These are phyloP conservation scores for Pogonophryne albipinna DNA, from an alignment of 2,797 vertebrate species.

Conservation along the genomic window DNA sequence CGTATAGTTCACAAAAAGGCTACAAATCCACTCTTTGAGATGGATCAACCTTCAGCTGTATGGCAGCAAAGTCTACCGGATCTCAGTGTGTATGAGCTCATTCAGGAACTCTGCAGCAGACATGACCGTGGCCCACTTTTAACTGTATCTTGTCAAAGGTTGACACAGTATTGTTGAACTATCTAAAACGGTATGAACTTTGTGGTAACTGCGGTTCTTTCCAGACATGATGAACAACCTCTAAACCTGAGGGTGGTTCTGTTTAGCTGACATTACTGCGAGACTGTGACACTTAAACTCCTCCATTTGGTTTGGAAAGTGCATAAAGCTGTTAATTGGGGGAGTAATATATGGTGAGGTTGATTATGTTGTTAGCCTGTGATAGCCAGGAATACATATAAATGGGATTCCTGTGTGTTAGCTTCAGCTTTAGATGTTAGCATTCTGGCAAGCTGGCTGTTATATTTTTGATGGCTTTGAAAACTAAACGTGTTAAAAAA, in stretches of 20 bases:
- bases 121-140: slow-evolving; percentile 63
- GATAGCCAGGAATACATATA: not conserved
- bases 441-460: not conserved
- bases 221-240: not conserved
- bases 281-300: not conserved
- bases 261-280: not conserved
- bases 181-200: slow-evolving; percentile 25
- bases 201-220: not conserved
- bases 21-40: slow-evolving; percentile 3
- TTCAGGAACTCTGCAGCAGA: slow-evolving; percentile 37
- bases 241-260: slow-evolving; percentile 2
- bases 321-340: not conserved
- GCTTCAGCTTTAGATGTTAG: not conserved
- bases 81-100: slow-evolving; percentile 12
- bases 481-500: not conserved
- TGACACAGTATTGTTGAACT: slow-evolving; percentile 41
- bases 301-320: not conserved
- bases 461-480: not conserved
- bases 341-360: not conserved
- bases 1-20: slow-evolving; percentile 15
- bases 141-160: slow-evolving; percentile 42
- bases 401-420: not conserved
- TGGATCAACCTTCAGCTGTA: slow-evolving; percentile 12
- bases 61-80: not conserved
- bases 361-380: not conserved